A percentile compares a stretch with the other conserved stretches of the same genome.
Evolutionary conservation across 2,888 invertebrate species (phyloP).

Genomic region (Acanthopleura granulata): DNA sequence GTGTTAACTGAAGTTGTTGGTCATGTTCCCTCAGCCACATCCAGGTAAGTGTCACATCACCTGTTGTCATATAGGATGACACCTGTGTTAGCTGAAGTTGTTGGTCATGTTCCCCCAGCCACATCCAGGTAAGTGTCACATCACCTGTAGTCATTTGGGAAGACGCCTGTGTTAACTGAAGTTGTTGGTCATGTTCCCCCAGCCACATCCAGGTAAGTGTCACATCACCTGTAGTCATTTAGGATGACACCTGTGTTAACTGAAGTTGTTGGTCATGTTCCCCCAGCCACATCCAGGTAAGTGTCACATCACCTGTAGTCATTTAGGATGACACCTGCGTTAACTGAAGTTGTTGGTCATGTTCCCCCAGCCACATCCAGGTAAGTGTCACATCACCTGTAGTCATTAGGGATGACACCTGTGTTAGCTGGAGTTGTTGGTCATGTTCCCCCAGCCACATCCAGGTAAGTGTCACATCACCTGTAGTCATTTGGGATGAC

Average conservation of each 20-base stretch:
- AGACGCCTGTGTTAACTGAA: slow-evolving; percentile 80
- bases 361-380: slow-evolving; percentile 77
- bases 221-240: slow-evolving; percentile 76
- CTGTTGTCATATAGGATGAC: slow-evolving; percentile 86
- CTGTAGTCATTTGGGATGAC: too few species aligned
- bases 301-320: slow-evolving; percentile 73
- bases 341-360: slow-evolving; percentile 92
- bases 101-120: slow-evolving; percentile 88
- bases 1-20: slow-evolving; percentile 88
- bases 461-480: too few species aligned
- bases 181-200: slow-evolving; percentile 93
- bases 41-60: slow-evolving; percentile 43
- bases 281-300: slow-evolving; percentile 76
- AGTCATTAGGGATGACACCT: slow-evolving; percentile 86
- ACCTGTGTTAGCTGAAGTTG: slow-evolving; percentile 82
- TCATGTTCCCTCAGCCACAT: slow-evolving; percentile 84
- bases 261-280: slow-evolving; percentile 93
- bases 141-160: slow-evolving; percentile 75
- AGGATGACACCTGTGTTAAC: slow-evolving; percentile 83
- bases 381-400: slow-evolving; percentile 71
- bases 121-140: slow-evolving; percentile 71
- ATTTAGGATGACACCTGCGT: slow-evolving; percentile 81
- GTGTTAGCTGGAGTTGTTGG: too few species aligned
- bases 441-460: too few species aligned
- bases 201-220: slow-evolving; percentile 73